Evolutionary conservation across 1,140 invertebrate species (phyloP).

Genomic region (Lysiphlebus fabarum): DNA sequence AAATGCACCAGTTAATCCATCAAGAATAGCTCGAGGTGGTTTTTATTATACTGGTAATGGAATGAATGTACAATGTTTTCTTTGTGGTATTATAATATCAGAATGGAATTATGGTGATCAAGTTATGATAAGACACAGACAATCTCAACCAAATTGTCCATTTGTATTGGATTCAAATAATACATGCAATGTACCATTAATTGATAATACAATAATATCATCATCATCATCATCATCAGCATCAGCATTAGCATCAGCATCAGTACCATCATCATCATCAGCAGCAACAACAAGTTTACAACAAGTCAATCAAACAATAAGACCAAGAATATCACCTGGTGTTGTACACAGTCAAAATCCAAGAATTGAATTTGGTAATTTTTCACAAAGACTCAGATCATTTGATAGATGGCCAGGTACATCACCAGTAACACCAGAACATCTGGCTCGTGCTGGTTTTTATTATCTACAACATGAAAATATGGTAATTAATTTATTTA

Average conservation of each 20-base stretch:
- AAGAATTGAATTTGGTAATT: slow-evolving; percentile 46
- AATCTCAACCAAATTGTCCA: slow-evolving; percentile 65
- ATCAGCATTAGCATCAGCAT: slow-evolving; percentile 24
- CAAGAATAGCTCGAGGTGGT: slow-evolving; percentile 73
- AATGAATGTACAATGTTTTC: slow-evolving; percentile 72
- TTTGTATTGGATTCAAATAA: slow-evolving; percentile 65
- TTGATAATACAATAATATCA: slow-evolving; percentile 27
- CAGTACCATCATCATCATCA: slow-evolving; percentile 24
- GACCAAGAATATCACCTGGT: not conserved
- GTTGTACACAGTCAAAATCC: slow-evolving; percentile 17
- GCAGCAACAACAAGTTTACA: too few relatives aligned
- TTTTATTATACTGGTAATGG: slow-evolving; percentile 73
- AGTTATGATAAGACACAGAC: slow-evolving; percentile 64
- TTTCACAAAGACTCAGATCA: slow-evolving; percentile 57
- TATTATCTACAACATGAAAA: slow-evolving; percentile 66
- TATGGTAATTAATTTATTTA: slow-evolving; percentile 40
- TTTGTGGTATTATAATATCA: slow-evolving; percentile 67
- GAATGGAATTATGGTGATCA: slow-evolving; percentile 76
- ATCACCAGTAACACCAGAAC: slow-evolving; percentile 62
- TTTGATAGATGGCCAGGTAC: slow-evolving; percentile 64
- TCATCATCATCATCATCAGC: slow-evolving; percentile 24
- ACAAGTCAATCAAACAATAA: not conserved
- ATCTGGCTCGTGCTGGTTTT: slow-evolving; percentile 79
- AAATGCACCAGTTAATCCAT: slow-evolving; percentile 62
- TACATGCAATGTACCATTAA: slow-evolving; percentile 65